Percentiles rank a stretch among this genome's conserved stretches.
These are phyloP conservation scores for Sthenelais limicola DNA, from an alignment of 2,888 invertebrate genomes.

Conservation along the genomic window DNA sequence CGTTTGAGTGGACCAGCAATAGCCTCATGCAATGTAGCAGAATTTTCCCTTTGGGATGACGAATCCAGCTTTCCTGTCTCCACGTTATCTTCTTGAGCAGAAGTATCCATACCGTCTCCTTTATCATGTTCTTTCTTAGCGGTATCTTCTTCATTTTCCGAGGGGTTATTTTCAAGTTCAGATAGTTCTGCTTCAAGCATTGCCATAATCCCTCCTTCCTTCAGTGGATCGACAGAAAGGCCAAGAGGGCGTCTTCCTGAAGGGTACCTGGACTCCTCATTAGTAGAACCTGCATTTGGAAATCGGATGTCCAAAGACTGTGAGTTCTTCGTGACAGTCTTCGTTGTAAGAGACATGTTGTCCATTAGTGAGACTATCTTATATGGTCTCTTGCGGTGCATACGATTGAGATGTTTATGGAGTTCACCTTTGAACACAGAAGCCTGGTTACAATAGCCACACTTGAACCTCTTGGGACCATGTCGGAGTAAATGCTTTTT, in stretches of 20 bases:
- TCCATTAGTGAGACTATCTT: slow-evolving; percentile 16
- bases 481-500: slow-evolving; percentile 50
- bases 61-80: not conserved
- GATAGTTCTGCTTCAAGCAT: slow-evolving; percentile 24
- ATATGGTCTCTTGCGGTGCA: slow-evolving; percentile 27
- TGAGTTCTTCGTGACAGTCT: slow-evolving; percentile 15
- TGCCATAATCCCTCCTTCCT: slow-evolving; percentile 15
- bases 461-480: slow-evolving; percentile 49
- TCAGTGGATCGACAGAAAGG: not conserved
- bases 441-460: slow-evolving; percentile 48
- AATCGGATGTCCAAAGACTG: not conserved
- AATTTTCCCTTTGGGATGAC: slow-evolving; percentile 2
- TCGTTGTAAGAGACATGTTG: slow-evolving; percentile 15
- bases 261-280: not conserved
- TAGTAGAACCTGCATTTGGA: not conserved
- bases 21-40: too few relatives aligned
- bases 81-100: not conserved
- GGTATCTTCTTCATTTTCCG: too few relatives aligned
- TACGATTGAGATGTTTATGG: slow-evolving; percentile 42
- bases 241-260: not conserved
- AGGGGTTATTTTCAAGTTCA: too few relatives aligned
- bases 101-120: too few relatives aligned
- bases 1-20: too few relatives aligned
- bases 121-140: too few relatives aligned
- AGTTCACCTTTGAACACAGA: slow-evolving; percentile 49